Percentiles rank a stretch among this genome's conserved stretches.
Evolutionary conservation across 2,888 invertebrate species (phyloP).

Genomic region (Drosophila infuscata): DNA sequence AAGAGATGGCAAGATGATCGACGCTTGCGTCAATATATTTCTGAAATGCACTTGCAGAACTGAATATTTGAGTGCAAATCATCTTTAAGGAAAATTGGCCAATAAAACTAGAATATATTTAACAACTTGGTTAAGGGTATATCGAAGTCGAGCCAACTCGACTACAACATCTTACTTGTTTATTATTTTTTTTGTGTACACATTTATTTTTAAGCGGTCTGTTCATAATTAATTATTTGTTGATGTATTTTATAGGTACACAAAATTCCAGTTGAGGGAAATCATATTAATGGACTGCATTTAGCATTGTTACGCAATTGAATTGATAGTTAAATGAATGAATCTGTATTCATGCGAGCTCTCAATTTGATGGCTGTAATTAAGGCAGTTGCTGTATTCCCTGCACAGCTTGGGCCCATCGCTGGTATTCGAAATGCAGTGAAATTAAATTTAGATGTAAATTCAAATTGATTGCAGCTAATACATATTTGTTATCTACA

Average conservation of each 20-base stretch:
- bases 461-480: not conserved
- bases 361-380: slow-evolving; percentile 30
- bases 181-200: not conserved
- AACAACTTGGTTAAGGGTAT: too few relatives aligned
- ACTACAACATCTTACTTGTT: too few relatives aligned
- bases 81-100: too few relatives aligned
- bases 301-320: slow-evolving; percentile 42
- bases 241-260: slow-evolving; percentile 31
- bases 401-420: not conserved
- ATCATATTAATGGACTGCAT: slow-evolving; percentile 47
- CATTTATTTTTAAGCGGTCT: slow-evolving; percentile 27
- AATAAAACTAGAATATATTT: too few relatives aligned
- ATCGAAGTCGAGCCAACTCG: too few relatives aligned
- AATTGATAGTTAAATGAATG: slow-evolving; percentile 36
- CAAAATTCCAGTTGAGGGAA: slow-evolving; percentile 10
- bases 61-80: too few relatives aligned
- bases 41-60: too few relatives aligned
- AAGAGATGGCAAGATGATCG: too few relatives aligned
- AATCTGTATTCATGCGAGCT: slow-evolving; percentile 24
- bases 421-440: not conserved
- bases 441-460: not conserved
- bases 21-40: too few relatives aligned
- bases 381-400: slow-evolving; percentile 8
- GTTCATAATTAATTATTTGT: slow-evolving; percentile 51
- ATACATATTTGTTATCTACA: not conserved